phyloP scores from a whole-genome alignment of 1,140 invertebrate genomes.

The Pseudomyrmex sp. region DNA sequence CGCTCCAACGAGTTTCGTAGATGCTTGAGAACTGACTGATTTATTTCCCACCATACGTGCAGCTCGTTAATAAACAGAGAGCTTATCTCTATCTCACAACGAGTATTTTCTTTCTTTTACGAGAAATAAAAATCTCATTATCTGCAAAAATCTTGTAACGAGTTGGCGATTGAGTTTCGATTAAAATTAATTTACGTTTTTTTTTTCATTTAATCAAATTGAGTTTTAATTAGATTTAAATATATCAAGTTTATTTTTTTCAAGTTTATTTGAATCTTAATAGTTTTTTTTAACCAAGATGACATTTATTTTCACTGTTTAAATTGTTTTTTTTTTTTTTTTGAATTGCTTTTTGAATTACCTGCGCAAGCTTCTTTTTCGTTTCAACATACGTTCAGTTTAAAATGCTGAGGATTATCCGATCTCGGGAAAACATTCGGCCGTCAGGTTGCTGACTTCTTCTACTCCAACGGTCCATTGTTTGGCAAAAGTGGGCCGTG shows the following conservation, averaged over 20 bases:
- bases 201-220: too few species aligned
- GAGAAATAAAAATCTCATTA: neutral
- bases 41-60: constrained; percentile 30
- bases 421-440: constrained; percentile 46
- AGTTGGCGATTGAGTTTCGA: neutral
- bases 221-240: too few species aligned
- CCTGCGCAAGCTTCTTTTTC: neutral
- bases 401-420: constrained; percentile 22
- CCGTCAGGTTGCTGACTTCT: constrained; percentile 14
- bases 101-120: neutral
- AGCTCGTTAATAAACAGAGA: constrained; percentile 19
- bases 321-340: constrained; percentile 6
- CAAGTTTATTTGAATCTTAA: neutral
- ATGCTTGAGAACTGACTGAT: constrained; percentile 42
- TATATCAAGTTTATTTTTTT: neutral
- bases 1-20: constrained; percentile 44
- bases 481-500: constrained; percentile 55
- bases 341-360: neutral
- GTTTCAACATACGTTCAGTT: neutral
- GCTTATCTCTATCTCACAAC: neutral
- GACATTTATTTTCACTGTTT: neutral
- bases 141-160: neutral
- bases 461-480: constrained; percentile 35
- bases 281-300: neutral
- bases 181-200: neutral